Conservation (phyloP, 2,113 vertebrate species). For the Danionella cerebrum region DNA sequence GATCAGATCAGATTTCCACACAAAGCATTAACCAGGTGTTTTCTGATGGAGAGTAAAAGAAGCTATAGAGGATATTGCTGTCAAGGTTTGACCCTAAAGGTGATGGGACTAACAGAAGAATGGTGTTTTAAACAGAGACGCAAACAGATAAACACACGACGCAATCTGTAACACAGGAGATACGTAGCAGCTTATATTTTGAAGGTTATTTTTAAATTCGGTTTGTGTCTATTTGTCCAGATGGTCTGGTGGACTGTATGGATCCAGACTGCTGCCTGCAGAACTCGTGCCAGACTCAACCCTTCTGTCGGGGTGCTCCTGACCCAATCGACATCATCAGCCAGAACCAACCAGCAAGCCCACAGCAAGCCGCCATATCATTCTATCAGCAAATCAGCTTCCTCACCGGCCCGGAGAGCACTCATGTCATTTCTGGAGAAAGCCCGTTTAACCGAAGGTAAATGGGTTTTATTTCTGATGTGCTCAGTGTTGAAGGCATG, state of each 20-base stretch:
- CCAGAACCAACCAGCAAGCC: constrained; percentile 76
- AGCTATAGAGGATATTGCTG: neutral
- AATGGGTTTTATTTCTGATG: too few relatives aligned
- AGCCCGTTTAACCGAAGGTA: constrained; percentile 94
- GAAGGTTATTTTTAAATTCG: neutral
- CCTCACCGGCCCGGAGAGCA: constrained; percentile 83
- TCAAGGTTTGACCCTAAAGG: constrained; percentile 1
- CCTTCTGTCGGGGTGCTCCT: constrained; percentile 84
- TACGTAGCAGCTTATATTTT: constrained; percentile 1
- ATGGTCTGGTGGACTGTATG: constrained; percentile 91
- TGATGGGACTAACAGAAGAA: neutral
- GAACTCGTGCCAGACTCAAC: constrained; percentile 87
- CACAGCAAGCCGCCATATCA: constrained; percentile 88
- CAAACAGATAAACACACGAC: neutral
- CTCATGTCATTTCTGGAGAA: constrained; percentile 82
- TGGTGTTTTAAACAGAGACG: neutral
- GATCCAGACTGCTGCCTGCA: constrained; percentile 96
- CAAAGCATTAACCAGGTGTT: constrained; percentile 26
- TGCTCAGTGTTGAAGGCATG: too few relatives aligned
- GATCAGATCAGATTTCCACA: constrained; percentile 24
- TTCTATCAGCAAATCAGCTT: constrained; percentile 94
- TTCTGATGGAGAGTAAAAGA: constrained; percentile 1
- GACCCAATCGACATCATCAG: constrained; percentile 87
- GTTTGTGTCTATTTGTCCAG: constrained; percentile 60
- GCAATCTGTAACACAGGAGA: neutral